A percentile compares a stretch with the other conserved stretches of the same genome.
Evolutionary conservation across 2,797 vertebrate genomes (phyloP).

Genomic region (Pteronotus mesoamericanus): DNA sequence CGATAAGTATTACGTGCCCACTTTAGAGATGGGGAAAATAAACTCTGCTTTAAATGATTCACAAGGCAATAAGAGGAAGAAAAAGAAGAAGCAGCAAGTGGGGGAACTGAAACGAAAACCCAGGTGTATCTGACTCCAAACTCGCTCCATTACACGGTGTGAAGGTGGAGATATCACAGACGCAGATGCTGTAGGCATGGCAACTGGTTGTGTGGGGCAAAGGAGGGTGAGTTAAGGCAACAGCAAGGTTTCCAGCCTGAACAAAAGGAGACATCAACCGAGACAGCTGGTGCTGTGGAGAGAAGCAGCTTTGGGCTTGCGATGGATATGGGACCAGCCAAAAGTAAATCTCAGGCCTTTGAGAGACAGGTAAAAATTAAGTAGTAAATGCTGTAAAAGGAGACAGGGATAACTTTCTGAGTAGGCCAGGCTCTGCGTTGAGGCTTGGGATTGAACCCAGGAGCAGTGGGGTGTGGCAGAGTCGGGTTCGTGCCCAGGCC

Average conservation of each 20-base stretch:
- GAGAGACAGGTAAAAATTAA: neutral
- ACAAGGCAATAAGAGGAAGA: neutral
- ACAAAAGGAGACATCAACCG: neutral
- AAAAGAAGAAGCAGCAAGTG: neutral
- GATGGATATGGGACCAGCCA: neutral
- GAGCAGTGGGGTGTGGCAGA: neutral
- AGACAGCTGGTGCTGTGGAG: neutral
- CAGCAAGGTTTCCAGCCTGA: neutral
- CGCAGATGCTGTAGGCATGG: neutral
- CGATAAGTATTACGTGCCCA: neutral
- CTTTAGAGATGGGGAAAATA: neutral
- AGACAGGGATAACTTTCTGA: neutral
- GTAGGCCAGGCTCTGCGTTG: neutral
- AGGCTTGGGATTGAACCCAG: neutral
- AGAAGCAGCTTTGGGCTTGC: neutral
- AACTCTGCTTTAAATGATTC: neutral
- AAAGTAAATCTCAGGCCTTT: conserved; percentile 5
- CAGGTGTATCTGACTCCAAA: neutral
- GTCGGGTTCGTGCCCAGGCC: too few relatives aligned
- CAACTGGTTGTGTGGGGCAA: neutral
- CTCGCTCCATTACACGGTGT: neutral
- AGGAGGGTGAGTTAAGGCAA: neutral
- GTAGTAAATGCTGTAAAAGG: neutral
- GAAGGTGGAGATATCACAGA: neutral
- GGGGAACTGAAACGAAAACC: neutral